phyloP scores from a whole-genome alignment of 1,140 invertebrate genomes.

The Agrilus planipennis region DNA sequence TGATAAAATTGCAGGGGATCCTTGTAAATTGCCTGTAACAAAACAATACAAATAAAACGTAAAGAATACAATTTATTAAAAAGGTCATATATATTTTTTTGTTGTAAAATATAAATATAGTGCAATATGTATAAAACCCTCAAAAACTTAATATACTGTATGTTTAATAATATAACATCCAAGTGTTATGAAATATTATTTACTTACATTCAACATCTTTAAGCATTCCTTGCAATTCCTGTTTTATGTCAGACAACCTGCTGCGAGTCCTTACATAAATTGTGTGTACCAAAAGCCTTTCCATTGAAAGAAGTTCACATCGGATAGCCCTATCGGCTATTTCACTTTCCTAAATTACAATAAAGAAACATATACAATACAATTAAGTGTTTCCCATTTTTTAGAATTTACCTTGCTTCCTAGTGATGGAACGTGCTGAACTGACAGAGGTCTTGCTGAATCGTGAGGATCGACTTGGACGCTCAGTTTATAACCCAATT shows the following conservation, averaged over 20 bases:
- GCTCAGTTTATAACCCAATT: slow-evolving; percentile 76
- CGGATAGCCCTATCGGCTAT: slow-evolving; percentile 68
- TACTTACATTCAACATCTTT: slow-evolving; percentile 60
- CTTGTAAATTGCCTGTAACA: slow-evolving; percentile 49
- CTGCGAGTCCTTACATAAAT: slow-evolving; percentile 85
- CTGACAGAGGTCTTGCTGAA: slow-evolving; percentile 66
- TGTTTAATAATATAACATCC: not conserved
- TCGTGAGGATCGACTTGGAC: slow-evolving; percentile 80
- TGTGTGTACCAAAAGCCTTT: slow-evolving; percentile 91
- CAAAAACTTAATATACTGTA: no score
- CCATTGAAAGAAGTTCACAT: slow-evolving; percentile 85
- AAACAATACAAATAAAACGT: no score
- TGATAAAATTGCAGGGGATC: slow-evolving; percentile 82
- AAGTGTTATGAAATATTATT: not conserved
- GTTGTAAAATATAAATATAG: no score
- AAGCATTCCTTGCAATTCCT: slow-evolving; percentile 60
- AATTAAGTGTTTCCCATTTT: not conserved
- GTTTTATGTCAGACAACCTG: slow-evolving; percentile 70
- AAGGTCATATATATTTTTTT: no score
- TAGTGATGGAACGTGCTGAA: slow-evolving; percentile 79
- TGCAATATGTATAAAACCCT: no score
- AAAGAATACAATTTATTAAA: no score
- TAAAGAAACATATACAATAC: slow-evolving; percentile 11
- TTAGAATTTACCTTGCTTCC: slow-evolving; percentile 31
- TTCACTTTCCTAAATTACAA: slow-evolving; percentile 45